phyloP scores from a whole-genome alignment of 2,113 vertebrate species.

The Ibidorhyncha struthersii region DNA sequence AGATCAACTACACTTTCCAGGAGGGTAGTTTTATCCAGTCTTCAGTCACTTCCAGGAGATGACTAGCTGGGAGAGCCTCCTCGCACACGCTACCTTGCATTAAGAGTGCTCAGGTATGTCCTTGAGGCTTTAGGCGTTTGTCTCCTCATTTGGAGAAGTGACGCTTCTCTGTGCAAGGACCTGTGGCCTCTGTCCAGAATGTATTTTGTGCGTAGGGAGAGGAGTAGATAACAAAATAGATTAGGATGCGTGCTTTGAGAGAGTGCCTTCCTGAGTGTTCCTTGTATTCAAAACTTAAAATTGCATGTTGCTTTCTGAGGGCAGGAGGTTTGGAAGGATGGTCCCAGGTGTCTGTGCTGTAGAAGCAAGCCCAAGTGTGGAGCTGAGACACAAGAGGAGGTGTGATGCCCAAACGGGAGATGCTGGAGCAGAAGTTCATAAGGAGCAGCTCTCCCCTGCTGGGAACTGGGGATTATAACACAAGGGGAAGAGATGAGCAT shows the following conservation, averaged over 20 bases:
- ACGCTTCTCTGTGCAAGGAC: not conserved
- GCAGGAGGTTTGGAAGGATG: not conserved
- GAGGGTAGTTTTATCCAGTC: not conserved
- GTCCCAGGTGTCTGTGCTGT: not conserved
- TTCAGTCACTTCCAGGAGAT: not conserved
- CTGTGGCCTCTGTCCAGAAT: not conserved
- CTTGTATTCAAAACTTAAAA: not conserved
- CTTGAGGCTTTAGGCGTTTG: not conserved
- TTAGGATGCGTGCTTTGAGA: not conserved
- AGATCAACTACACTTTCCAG: not conserved
- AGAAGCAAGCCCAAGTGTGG: not conserved
- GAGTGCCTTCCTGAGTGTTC: not conserved
- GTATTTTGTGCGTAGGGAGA: fast-evolving
- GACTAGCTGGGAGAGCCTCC: not conserved
- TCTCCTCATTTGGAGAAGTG: not conserved
- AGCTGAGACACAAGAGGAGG: not conserved
- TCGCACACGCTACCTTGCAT: not conserved
- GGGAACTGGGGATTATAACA: not conserved
- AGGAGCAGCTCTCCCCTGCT: not conserved
- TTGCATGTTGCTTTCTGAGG: not conserved
- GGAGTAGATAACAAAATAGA: not conserved
- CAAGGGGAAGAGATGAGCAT: not conserved
- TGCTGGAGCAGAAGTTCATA: not conserved
- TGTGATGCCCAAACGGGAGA: not conserved
- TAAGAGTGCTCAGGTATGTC: not conserved